Evolutionary conservation across 1,140 invertebrate species (phyloP).

Genomic region (Pachypeltis micranthus): DNA sequence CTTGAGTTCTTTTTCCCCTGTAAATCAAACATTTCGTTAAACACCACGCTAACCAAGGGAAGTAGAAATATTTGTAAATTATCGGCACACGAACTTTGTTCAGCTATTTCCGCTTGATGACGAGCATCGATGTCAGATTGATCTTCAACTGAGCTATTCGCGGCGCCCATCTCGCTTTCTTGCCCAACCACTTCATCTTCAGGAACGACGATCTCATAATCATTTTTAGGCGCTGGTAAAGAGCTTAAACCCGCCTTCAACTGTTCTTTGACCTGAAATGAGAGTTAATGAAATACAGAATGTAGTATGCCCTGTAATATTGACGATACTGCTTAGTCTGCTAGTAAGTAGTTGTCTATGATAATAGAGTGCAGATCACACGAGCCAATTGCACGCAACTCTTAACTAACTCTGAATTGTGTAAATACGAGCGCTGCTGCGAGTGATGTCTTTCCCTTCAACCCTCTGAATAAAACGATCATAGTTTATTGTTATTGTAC

Average conservation of each 20-base stretch:
- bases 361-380: too few species aligned
- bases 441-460: too few species aligned
- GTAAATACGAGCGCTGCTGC: too few species aligned
- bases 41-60: not conserved
- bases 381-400: too few species aligned
- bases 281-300: slow-evolving; percentile 12
- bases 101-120: slow-evolving; percentile 46
- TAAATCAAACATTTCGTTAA: slow-evolving; percentile 17
- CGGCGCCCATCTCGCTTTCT: slow-evolving; percentile 31
- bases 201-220: slow-evolving; percentile 96
- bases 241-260: slow-evolving; percentile 61
- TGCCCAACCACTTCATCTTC: slow-evolving; percentile 44
- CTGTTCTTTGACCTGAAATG: slow-evolving; percentile 49
- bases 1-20: slow-evolving; percentile 52
- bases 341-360: too few species aligned
- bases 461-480: too few species aligned
- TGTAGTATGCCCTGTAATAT: too few species aligned
- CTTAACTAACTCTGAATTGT: too few species aligned
- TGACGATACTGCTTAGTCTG: too few species aligned
- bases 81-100: slow-evolving; percentile 40
- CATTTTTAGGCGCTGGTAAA: slow-evolving; percentile 84
- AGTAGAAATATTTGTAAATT: slow-evolving; percentile 6
- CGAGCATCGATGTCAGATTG: slow-evolving; percentile 82
- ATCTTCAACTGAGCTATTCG: slow-evolving; percentile 49
- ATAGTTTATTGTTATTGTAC: too few species aligned